phyloP scores from a whole-genome alignment of 2,113 vertebrate genomes.

The Lepidothrix coronata region DNA sequence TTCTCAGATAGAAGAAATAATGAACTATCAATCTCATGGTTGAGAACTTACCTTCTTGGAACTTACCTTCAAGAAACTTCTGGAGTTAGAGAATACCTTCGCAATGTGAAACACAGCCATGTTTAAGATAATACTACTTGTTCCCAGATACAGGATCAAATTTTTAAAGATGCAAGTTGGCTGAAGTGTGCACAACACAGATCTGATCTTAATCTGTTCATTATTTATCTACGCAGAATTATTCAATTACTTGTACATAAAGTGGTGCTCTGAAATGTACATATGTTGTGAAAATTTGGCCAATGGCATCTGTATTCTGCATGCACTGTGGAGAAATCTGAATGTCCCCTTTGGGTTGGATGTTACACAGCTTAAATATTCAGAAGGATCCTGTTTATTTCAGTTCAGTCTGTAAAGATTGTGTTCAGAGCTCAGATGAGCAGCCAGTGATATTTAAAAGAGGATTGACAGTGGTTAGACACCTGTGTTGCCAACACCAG shows the following conservation, averaged over 20 bases:
- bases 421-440: neutral
- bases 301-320: neutral
- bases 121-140: neutral
- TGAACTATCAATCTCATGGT: neutral
- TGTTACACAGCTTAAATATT: neutral
- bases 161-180: neutral
- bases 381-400: neutral
- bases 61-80: neutral
- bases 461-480: neutral
- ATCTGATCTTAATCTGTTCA: neutral
- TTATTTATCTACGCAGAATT: neutral
- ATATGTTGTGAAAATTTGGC: neutral
- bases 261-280: neutral
- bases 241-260: neutral
- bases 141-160: neutral
- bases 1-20: neutral
- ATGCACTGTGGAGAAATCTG: neutral
- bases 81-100: neutral
- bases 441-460: neutral
- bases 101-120: neutral
- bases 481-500: neutral
- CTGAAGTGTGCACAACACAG: neutral
- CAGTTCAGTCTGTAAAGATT: neutral
- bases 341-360: neutral
- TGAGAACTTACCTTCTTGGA: too few relatives aligned